Conservation (phyloP, 2,888 invertebrate genomes). For the Cephus runcator region DNA sequence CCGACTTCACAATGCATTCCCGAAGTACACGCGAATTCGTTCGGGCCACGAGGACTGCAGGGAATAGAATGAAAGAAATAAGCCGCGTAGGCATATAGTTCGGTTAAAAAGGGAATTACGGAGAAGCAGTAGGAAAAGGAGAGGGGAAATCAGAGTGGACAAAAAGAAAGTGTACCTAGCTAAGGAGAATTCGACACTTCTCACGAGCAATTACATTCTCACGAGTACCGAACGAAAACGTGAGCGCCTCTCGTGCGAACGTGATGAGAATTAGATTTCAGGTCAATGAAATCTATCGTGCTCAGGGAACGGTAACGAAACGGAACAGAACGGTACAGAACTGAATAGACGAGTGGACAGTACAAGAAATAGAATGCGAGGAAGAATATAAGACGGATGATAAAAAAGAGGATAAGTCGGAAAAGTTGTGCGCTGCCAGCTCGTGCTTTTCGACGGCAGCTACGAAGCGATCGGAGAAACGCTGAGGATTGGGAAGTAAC, state of each 20-base stretch:
- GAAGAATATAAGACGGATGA: background rate
- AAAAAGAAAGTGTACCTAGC: background rate
- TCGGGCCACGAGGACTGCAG: background rate
- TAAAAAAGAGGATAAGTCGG: background rate
- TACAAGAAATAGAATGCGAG: no score
- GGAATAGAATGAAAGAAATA: background rate
- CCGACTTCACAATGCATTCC: background rate
- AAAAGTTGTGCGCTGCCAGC: no score
- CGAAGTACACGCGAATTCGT: background rate
- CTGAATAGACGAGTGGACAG: no score
- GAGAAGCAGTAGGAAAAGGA: background rate
- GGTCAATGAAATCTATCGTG: slow-evolving; percentile 1
- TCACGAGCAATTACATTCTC: background rate
- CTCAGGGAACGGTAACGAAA: background rate
- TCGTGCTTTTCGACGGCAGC: background rate
- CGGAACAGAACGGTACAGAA: background rate
- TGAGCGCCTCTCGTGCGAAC: background rate
- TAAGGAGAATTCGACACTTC: background rate
- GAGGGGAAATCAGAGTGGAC: background rate
- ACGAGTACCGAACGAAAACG: background rate
- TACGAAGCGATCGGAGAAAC: background rate
- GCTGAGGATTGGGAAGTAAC: background rate
- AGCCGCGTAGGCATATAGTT: background rate
- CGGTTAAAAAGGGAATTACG: background rate
- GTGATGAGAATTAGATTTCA: slow-evolving; percentile 5